Evolutionary conservation across 2,888 invertebrate species (phyloP), one percentile per base, ranked within the genome.

Genomic region (Sipha maydis): DNA sequence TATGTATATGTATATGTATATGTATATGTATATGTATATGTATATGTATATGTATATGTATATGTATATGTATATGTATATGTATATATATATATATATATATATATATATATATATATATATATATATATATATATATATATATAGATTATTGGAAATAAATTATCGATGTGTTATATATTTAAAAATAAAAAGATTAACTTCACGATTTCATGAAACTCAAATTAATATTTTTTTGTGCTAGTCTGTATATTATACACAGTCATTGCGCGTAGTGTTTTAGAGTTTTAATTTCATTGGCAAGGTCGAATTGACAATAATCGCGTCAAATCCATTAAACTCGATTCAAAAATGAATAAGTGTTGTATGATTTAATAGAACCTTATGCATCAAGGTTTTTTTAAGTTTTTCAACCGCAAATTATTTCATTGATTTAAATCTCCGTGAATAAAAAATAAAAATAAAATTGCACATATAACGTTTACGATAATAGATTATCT

Each of bases 361-460:
- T 28, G 21, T 56, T 25, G 25, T 61, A 25, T 25, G 61, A 25
- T 21, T 61, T 25, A 61, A 61, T 61, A 21, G 61, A 61, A 61
- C 61, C 61, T 61, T 61, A 61, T 34, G 7, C n/a, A 69, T n/a
- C 80, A 21, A 80, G 67, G 80, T 80, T 69, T 71, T 71, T 2
- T 71, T 31, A 17, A 17, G 71, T 28, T 3, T 80, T 54, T 56
- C 7, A 73, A 83, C 83, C 83, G 34, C 73, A 54, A 83, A 83
- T 83, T 34, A 54, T 54, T 11, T 54, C n/a, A 54, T 0, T 17
- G 25, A 0, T 28, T 83, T 83, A 48, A 54, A 54, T 31, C 54
- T 17, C 11, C 3, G n/a, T 31, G 5, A 31, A 28, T 19, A 54
- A 48, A 14, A 48, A 48, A 48, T 1, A 48, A 48, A 48, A 48